Base-by-base conservation (phyloP, 1,140 invertebrate genomes). In the Drosophila arawakana region DNA sequence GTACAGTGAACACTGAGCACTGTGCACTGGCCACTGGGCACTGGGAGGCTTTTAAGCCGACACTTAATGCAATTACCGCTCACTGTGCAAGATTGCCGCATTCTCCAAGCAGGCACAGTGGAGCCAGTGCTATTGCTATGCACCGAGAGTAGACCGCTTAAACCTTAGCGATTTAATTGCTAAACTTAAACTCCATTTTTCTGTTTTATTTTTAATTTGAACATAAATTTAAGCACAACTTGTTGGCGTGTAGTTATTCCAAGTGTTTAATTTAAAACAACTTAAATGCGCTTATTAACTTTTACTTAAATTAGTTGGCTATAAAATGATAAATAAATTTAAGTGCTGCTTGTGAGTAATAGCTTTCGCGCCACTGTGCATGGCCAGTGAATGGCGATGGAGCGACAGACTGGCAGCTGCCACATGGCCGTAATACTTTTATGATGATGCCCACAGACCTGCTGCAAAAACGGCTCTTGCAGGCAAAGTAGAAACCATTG, bases 41-140 rank as follows among this genome's bases (percentile, higher is more conserved):
- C 35, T 57, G 57, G 57, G 15, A 57, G 70, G 81, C 47, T 84
- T 90, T 89, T 90, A 89, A 89, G 85, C 84, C 75, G 66, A 78
- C 85, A 90, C 86, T 89, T 89, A 89, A 89, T 89, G 85, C 84
- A 89, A 89, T 89, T 89, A 89, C 84, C 85, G 78, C 69, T 65
- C 25, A 50, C 76, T 73, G 73, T 76, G 67, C 59, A 77, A 47
- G 75, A 52, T 76, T 73, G 59, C 34, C 15, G 63, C 70, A 74
- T 15, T 57, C 18, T 6, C 35, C 2, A 7, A 34, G 50, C 50
- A 57, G 21, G 55, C 34, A 18, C 15, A 18, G 13, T 47, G 46
- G 13, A 3, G 15, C 15, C 3, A 47, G 46, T 7, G 3, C 2
- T 6, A 13, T 43, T 4, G 41, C 18, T 4, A 37, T 37, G 35